Conservation (phyloP, 2,888 invertebrate genomes). For the Caenorhabditis angaria region DNA sequence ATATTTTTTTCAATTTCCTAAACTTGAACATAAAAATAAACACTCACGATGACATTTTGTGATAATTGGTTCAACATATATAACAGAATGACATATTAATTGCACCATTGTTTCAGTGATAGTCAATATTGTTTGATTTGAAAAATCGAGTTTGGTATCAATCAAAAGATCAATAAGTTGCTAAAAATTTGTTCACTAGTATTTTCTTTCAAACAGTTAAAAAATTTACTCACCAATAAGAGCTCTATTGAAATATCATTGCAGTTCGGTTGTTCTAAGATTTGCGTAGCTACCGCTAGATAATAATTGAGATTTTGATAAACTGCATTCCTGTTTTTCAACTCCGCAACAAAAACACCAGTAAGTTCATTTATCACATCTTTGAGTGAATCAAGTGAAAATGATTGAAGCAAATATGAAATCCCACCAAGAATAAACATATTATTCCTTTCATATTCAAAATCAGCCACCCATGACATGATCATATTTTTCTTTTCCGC, state of each 20-base stretch:
- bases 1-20: too few relatives aligned
- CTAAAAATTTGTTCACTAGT: too few relatives aligned
- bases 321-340: neutral
- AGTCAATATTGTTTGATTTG: neutral
- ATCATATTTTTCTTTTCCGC: conserved; percentile 24
- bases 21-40: too few relatives aligned
- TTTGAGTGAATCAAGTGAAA: conserved; percentile 44
- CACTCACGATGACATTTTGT: too few relatives aligned
- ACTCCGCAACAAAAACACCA: neutral
- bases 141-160: too few relatives aligned
- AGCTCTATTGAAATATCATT: neutral
- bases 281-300: neutral
- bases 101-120: neutral
- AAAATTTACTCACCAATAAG: neutral
- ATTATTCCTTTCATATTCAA: conserved; percentile 6
- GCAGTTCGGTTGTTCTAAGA: neutral
- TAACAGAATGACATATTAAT: neutral
- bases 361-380: neutral
- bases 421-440: conserved; percentile 56
- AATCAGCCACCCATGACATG: conserved; percentile 17
- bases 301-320: neutral
- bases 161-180: too few relatives aligned
- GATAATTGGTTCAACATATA: neutral
- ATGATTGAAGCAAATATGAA: conserved; percentile 63
- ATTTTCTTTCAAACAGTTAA: neutral